These are phyloP conservation scores for Melipona quadrifasciata DNA, from an alignment of 1,140 invertebrate genomes.

Conservation along the genomic window DNA sequence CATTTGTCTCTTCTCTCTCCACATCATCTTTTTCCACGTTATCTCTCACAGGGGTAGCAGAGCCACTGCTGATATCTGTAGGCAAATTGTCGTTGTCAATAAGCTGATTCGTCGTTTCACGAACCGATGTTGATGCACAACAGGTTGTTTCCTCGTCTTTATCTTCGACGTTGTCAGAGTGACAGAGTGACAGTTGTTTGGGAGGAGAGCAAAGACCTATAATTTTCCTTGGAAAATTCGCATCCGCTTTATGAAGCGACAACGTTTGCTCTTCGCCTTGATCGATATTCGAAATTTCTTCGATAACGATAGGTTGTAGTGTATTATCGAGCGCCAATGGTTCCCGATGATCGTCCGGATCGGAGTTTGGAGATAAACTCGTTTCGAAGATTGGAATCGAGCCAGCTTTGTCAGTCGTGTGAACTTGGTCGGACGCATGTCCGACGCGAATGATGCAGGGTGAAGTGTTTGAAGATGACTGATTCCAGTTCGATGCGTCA, in stretches of 20 bases:
- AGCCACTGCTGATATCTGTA: neutral
- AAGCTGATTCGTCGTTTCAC: neutral
- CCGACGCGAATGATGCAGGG: neutral
- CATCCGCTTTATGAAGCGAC: neutral
- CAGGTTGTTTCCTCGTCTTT: neutral
- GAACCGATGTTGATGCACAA: neutral
- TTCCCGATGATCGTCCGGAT: conserved; percentile 46
- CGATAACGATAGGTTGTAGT: conserved; percentile 71
- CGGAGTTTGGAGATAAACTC: too few species aligned
- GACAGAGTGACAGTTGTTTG: neutral
- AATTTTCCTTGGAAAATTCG: neutral
- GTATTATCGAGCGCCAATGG: conserved; percentile 57
- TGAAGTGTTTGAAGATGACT: neutral
- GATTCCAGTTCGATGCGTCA: neutral
- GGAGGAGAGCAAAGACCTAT: neutral
- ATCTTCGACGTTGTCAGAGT: too few species aligned
- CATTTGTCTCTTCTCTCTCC: neutral
- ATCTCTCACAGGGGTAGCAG: neutral
- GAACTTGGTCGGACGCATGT: neutral
- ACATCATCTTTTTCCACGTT: neutral
- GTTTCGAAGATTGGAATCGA: neutral
- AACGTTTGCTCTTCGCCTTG: conserved; percentile 2
- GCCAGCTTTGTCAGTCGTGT: neutral
- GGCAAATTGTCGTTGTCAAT: neutral
- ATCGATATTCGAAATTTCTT: conserved; percentile 73